Conservation (phyloP, 2,113 vertebrate genomes). For the Isurus oxyrinchus region DNA sequence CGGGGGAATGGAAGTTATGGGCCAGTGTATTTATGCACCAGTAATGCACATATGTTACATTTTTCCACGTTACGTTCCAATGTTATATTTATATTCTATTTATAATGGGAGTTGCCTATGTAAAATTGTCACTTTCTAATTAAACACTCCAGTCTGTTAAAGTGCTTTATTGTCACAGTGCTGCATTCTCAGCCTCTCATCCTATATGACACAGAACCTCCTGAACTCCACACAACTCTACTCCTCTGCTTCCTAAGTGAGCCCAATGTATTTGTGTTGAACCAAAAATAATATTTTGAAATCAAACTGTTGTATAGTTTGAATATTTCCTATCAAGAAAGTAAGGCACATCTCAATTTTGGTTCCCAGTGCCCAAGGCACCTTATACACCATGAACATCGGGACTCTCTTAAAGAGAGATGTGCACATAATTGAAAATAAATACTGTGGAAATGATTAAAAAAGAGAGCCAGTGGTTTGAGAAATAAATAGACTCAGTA, state of each 20-base stretch:
- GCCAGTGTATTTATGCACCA: background rate
- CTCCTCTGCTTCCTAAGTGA: background rate
- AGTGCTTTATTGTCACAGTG: background rate
- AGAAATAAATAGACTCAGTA: slow-evolving; percentile 15
- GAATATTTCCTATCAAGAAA: background rate
- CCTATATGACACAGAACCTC: background rate
- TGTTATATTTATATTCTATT: too few relatives aligned
- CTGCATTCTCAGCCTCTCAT: background rate
- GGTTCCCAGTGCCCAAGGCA: background rate
- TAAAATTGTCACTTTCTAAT: background rate
- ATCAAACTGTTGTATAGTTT: background rate
- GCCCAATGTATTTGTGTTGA: background rate
- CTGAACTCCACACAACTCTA: background rate
- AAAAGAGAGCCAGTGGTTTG: background rate
- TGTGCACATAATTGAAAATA: background rate
- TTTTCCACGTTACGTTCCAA: too few relatives aligned
- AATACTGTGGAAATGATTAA: slow-evolving; percentile 4
- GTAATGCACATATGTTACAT: background rate
- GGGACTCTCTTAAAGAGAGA: background rate
- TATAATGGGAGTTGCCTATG: background rate
- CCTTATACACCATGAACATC: background rate
- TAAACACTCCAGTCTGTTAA: background rate
- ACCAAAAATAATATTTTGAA: background rate
- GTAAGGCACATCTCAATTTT: background rate
- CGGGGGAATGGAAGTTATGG: too few relatives aligned